A percentile compares a stretch with the other conserved stretches of the same genome.
phyloP scores from a whole-genome alignment of 2,888 invertebrate genomes.

The Leptopterna dolabrata region DNA sequence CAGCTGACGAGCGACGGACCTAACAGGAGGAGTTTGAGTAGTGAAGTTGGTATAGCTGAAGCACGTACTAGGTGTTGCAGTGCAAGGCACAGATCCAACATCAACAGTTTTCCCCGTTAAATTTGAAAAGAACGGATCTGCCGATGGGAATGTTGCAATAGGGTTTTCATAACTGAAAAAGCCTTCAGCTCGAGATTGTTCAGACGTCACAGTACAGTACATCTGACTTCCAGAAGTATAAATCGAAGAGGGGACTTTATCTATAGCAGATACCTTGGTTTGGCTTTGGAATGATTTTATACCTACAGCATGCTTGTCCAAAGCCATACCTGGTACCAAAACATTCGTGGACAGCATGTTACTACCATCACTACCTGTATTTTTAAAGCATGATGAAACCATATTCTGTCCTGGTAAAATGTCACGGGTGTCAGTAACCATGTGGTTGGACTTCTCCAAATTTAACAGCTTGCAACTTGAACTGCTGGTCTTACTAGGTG shows the following conservation, averaged over 20 bases:
- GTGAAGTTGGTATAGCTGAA: constrained; percentile 27
- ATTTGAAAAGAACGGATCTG: constrained; percentile 37
- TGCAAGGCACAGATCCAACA: not conserved
- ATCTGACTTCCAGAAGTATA: not conserved
- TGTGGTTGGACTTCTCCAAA: not conserved
- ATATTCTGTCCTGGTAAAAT: not conserved
- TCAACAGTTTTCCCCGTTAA: not conserved
- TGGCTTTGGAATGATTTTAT: not conserved
- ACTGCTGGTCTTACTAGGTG: not conserved
- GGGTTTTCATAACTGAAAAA: constrained; percentile 45
- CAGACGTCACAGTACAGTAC: not conserved
- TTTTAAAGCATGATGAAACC: not conserved
- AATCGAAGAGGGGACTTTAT: not conserved
- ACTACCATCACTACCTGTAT: not conserved
- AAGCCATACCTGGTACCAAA: not conserved
- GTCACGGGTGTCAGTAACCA: not conserved
- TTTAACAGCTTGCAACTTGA: not conserved
- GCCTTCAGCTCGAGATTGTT: constrained; percentile 5
- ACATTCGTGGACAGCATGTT: not conserved
- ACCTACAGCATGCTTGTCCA: not conserved
- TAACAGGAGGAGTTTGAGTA: constrained; percentile 14
- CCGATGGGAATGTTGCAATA: constrained; percentile 20
- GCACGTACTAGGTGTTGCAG: not conserved
- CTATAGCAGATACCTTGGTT: not conserved
- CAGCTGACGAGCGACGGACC: constrained; percentile 25